These are phyloP conservation scores for Leptopilina clavipes DNA, from an alignment of 1,140 invertebrate species.

Conservation along the genomic window DNA sequence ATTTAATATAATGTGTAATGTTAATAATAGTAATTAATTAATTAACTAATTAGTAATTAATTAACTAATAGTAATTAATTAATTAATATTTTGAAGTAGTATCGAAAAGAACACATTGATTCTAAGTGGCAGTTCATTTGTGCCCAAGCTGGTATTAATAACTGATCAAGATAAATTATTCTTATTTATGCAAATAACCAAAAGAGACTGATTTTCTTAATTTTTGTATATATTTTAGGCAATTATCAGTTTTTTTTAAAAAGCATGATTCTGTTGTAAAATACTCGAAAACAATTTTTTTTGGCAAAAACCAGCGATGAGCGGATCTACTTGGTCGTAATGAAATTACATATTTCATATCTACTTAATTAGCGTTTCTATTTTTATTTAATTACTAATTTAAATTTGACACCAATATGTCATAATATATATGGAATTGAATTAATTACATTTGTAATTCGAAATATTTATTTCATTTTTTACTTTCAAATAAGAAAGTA, in stretches of 20 bases:
- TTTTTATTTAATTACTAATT: neutral
- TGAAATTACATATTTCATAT: slow-evolving; percentile 15
- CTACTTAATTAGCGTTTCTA: slow-evolving; percentile 1
- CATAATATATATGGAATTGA: neutral
- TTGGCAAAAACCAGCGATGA: slow-evolving; percentile 37
- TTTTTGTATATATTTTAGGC: slow-evolving; percentile 34
- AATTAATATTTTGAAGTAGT: neutral
- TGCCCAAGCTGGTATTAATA: slow-evolving; percentile 54
- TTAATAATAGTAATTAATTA: neutral
- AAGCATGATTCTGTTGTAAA: slow-evolving; percentile 45
- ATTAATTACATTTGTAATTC: slow-evolving; percentile 21
- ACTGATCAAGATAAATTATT: slow-evolving; percentile 40
- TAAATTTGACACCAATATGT: slow-evolving; percentile 9
- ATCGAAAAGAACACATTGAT: slow-evolving; percentile 52
- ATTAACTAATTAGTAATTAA: too few species aligned
- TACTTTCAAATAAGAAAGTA: too few species aligned
- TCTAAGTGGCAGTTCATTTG: slow-evolving; percentile 63
- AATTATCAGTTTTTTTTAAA: slow-evolving; percentile 32
- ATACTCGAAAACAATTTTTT: slow-evolving; percentile 32
- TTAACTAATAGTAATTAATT: too few species aligned
- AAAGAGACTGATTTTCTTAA: slow-evolving; percentile 42
- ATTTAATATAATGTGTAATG: neutral
- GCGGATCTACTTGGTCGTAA: slow-evolving; percentile 31
- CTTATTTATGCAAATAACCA: slow-evolving; percentile 42
- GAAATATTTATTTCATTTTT: neutral